These are phyloP conservation scores for Brenthis daphne DNA, from an alignment of 2,888 invertebrate species.

Conservation along the genomic window DNA sequence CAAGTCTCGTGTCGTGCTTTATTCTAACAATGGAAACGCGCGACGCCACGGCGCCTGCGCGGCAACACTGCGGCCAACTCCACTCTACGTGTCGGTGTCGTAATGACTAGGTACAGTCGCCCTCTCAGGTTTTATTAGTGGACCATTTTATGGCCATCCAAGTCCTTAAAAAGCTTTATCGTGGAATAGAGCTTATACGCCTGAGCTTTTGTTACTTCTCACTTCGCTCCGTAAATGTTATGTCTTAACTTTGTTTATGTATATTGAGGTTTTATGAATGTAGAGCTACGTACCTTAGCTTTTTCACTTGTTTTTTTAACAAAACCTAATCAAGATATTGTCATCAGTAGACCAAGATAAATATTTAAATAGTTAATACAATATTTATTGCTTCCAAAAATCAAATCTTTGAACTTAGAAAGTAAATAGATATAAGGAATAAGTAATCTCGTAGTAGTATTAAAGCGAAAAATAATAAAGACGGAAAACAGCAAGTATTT, in stretches of 20 bases:
- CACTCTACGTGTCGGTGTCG: conserved; percentile 21
- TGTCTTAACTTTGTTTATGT: neutral
- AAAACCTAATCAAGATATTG: too few relatives aligned
- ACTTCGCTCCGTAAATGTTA: conserved; percentile 1
- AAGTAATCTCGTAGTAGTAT: too few relatives aligned
- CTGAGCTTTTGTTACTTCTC: neutral
- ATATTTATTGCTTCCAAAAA: too few relatives aligned
- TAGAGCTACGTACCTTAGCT: too few relatives aligned
- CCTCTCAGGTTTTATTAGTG: conserved; percentile 22
- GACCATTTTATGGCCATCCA: neutral
- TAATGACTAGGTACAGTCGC: conserved; percentile 15
- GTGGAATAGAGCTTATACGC: conserved; percentile 1
- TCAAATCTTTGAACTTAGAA: too few relatives aligned
- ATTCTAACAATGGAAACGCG: conserved; percentile 38
- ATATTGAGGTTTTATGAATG: neutral
- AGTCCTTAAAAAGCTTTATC: conserved; percentile 4
- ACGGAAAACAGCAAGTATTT: too few relatives aligned
- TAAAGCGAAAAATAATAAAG: too few relatives aligned
- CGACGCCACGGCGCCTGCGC: conserved; percentile 52
- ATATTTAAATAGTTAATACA: too few relatives aligned
- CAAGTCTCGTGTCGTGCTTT: neutral
- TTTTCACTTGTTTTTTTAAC: too few relatives aligned
- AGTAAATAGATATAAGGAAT: too few relatives aligned
- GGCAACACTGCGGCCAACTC: conserved; percentile 41
- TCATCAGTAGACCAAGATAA: too few relatives aligned